phyloP scores from a whole-genome alignment of 2,113 vertebrate genomes.

The Platanista minor region DNA sequence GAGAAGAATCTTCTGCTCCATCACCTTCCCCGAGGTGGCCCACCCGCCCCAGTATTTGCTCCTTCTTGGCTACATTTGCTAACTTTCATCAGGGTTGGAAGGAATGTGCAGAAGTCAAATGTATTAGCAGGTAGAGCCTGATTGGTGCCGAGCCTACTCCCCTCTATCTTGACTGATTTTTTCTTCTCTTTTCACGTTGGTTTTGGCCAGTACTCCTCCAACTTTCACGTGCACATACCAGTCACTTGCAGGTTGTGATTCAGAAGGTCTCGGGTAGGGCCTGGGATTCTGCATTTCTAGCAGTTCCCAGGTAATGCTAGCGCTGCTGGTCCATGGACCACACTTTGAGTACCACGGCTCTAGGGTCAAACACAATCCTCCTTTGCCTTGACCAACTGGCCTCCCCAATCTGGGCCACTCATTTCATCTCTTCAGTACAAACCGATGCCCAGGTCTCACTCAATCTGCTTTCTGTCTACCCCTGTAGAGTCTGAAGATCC shows the following conservation, averaged over 20 bases:
- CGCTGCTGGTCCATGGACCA: background rate
- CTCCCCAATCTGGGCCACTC: background rate
- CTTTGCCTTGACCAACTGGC: background rate
- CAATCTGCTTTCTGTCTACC: background rate
- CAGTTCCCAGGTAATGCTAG: background rate
- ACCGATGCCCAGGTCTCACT: background rate
- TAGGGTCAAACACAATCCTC: background rate
- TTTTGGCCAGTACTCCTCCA: background rate
- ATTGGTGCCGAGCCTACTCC: fast-evolving
- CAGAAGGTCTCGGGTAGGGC: background rate
- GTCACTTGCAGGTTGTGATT: background rate
- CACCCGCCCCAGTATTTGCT: background rate
- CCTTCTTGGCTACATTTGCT: background rate
- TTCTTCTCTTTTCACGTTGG: background rate
- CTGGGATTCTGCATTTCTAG: background rate
- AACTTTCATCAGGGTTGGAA: background rate
- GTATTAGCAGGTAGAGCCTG: background rate
- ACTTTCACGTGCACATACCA: background rate
- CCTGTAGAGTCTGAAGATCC: background rate
- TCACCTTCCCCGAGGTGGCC: background rate
- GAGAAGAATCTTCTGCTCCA: background rate
- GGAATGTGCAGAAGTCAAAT: background rate
- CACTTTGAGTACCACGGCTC: background rate
- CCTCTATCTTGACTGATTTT: background rate
- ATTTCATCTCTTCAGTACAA: background rate